phyloP scores from a whole-genome alignment of 2,888 invertebrate species.

The Zele albiditarsus region DNA sequence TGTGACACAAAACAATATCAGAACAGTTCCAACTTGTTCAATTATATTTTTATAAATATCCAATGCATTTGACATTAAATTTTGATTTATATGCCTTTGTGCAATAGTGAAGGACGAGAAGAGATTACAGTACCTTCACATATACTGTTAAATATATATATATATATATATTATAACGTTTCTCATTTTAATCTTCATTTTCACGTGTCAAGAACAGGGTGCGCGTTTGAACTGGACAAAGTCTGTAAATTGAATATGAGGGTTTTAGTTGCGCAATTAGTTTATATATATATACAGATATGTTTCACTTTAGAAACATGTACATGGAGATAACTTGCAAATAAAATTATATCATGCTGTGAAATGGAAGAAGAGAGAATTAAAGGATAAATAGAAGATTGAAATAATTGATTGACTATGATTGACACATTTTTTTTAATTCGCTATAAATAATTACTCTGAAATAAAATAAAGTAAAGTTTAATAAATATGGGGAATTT shows the following conservation, averaged over 20 bases:
- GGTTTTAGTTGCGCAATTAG: slow-evolving; percentile 28
- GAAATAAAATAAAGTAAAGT: too few species aligned
- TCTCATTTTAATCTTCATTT: slow-evolving; percentile 58
- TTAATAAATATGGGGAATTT: too few species aligned
- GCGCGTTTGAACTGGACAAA: slow-evolving; percentile 24
- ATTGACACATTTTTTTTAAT: too few species aligned
- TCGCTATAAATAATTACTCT: too few species aligned
- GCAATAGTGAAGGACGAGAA: too few species aligned
- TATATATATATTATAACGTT: slow-evolving; percentile 22
- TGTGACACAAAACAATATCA: too few species aligned
- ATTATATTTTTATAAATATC: too few species aligned
- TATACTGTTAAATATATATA: too few species aligned
- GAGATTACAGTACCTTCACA: too few species aligned
- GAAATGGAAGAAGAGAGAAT: slow-evolving; percentile 1
- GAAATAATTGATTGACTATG: neutral
- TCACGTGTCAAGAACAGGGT: slow-evolving; percentile 63
- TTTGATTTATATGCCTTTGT: too few species aligned
- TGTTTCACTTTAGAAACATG: neutral
- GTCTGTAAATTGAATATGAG: slow-evolving; percentile 39
- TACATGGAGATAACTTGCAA: slow-evolving; percentile 7
- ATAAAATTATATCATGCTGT: neutral
- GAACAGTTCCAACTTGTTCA: too few species aligned
- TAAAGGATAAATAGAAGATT: slow-evolving; percentile 17
- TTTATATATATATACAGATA: slow-evolving; percentile 20
- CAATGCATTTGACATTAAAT: too few species aligned